Base-by-base conservation (phyloP, 1,140 invertebrate species). In the Conus ventricosus region DNA sequence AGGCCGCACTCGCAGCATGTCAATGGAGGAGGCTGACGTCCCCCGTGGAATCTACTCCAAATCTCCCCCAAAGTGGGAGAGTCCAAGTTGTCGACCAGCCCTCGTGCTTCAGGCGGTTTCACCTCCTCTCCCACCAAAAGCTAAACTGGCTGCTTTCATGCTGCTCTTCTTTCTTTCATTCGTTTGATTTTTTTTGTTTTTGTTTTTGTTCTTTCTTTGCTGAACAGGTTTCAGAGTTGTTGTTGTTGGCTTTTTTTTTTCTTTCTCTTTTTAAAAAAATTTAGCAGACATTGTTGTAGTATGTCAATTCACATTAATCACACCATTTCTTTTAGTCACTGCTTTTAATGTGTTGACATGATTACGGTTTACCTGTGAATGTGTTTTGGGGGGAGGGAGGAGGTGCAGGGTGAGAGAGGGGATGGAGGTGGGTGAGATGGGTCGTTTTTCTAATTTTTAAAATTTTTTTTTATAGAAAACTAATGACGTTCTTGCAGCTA, bases 1-100 rank as follows among this genome's bases (percentile, higher is more conserved):
- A 81, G 88, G 92, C 11, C 92, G 95, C 76, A 93, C 93, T n/a
- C 93, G 96, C 82, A 95, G 95, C 88, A 95, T 95, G 94, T 96
- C 95, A 81, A 98, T 98, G 97, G 97, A 98, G 94, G 97, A 98
- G 91, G 92, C 94, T 20, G 93, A 94, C 89, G 89, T 92, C 88
- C 94, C 94, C 7, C 89, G 91, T 13, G 92, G 94, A 57, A 92
- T 92, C 87, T 93, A 93, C 87, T 94, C 93, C 57, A 92, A 92
- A 67, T 93, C 93, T 55, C 94, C 94, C 91, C 93, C n/a, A 93
- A 92, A 87, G 84, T 88, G 75, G 92, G 91, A 75, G 90, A 82
- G 23, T 88, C 87, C 63, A 85, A 87, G 15, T 87, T 92, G 7
- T 92, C 92, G 76, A 87, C 87, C 76, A 91, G 90, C 63, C 92